Base-by-base conservation (phyloP, 2,113 vertebrate genomes). In the Cynocephalus volans region DNA sequence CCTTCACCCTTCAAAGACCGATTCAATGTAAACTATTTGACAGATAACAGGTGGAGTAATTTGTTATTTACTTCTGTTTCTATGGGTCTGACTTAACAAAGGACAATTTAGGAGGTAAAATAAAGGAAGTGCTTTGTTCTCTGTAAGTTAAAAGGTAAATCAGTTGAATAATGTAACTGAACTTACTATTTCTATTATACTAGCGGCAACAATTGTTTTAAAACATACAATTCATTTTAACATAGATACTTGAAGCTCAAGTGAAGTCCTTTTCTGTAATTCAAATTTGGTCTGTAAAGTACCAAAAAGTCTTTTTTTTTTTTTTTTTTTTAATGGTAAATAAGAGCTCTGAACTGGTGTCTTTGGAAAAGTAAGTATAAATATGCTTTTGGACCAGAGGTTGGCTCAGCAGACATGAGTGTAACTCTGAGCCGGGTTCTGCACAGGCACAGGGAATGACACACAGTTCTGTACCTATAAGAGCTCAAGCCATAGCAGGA, bases 51-150 rank as follows among this genome's bases (percentile, higher is more conserved):
- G 41, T 7, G 11, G 41, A 80, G 14, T 11, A 31, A 8, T 45
- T 70, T 58, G 26, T 80, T 80, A 21, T 18, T 73, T 88, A n/a
- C 18, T 94, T 89, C 82, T 65, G 80, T 80, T 85, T 70, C 67
- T 67, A 41, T 54, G 75, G 67, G 18, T 75, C 50, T 67, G 10
- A 54, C 36, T 60, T 41, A 48, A 48, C 24, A 50, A 85, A 73
- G 81, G 58, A 65, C 69, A n/a, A 10, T 67, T 72, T 95, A 73
- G n/a, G 48, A 72, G 64, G 26, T 19, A 28, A 79, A 58, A 65
- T 24, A 92, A 31, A n/a, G 36, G 36, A 26, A 56, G 62, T 10
- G 19, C 58, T 93, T 67, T 56, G 26, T 52, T 89, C 56, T 85
- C 77, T 21, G 3, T 19, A 17, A 52, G 72, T 56, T 45, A 56